Evolutionary conservation across 2,888 invertebrate genomes (phyloP).

Genomic region (Busseola fusca): DNA sequence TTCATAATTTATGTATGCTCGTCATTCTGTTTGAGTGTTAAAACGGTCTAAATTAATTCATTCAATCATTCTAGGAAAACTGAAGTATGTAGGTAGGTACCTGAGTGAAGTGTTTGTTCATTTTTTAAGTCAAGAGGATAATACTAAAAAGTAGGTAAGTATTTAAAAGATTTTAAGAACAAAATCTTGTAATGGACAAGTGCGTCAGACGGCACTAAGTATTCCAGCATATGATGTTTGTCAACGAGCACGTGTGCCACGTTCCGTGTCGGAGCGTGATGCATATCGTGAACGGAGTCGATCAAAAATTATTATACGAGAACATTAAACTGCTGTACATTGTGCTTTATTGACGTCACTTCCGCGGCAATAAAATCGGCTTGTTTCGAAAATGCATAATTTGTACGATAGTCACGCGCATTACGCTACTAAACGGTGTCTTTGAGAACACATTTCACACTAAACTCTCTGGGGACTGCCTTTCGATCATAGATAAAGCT

Average conservation of each 20-base stretch:
- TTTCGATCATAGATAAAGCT: constrained; percentile 85
- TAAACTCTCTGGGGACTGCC: constrained; percentile 83
- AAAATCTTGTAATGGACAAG: constrained; percentile 58
- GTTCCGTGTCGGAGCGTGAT: constrained; percentile 76
- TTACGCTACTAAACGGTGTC: constrained; percentile 88
- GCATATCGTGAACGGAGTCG: constrained; percentile 79
- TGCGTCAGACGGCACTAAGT: constrained; percentile 47
- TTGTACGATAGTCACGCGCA: constrained; percentile 88
- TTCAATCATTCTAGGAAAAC: constrained; percentile 59
- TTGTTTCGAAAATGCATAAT: constrained; percentile 88
- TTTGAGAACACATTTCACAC: constrained; percentile 88
- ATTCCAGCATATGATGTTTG: constrained; percentile 49
- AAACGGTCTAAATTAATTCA: constrained; percentile 60
- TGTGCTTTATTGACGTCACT: constrained; percentile 88
- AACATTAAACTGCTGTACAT: constrained; percentile 85
- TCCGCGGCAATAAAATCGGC: constrained; percentile 87
- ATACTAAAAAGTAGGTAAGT: constrained; percentile 54
- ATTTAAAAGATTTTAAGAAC: constrained; percentile 58
- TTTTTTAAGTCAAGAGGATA: constrained; percentile 55
- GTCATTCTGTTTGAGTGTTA: constrained; percentile 55
- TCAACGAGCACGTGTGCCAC: constrained; percentile 59
- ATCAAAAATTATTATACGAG: constrained; percentile 86
- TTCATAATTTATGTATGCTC: constrained; percentile 55
- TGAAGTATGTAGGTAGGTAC: constrained; percentile 40
- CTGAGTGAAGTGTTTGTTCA: constrained; percentile 59